Percentiles rank a stretch among this genome's conserved stretches.
phyloP scores from a whole-genome alignment of 2,888 invertebrate genomes.

The Phragmatobia fuliginosa region DNA sequence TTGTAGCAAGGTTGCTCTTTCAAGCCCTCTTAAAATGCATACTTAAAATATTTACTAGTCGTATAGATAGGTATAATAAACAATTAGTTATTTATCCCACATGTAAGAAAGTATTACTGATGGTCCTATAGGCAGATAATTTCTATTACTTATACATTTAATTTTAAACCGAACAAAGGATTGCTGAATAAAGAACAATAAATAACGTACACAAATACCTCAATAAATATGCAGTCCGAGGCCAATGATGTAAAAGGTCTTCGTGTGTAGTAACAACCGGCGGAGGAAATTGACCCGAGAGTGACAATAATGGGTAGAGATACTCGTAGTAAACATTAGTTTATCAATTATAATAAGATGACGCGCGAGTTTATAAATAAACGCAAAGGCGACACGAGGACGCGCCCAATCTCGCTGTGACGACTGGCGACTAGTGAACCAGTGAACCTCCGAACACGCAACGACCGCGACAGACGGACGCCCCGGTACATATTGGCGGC shows the following conservation, averaged over 20 bases:
- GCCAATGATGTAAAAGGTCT: slow-evolving; percentile 28
- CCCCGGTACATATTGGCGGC: slow-evolving; percentile 65
- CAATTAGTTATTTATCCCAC: neutral
- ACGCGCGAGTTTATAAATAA: slow-evolving; percentile 81
- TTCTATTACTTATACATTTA: no score
- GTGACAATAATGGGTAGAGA: slow-evolving; percentile 39
- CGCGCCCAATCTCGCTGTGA: slow-evolving; percentile 77
- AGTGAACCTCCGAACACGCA: slow-evolving; percentile 58
- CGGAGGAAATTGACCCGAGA: slow-evolving; percentile 28
- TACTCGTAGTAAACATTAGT: slow-evolving; percentile 63
- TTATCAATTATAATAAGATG: slow-evolving; percentile 73
- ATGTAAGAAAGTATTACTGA: neutral
- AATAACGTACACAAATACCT: slow-evolving; percentile 32
- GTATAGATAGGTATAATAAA: neutral
- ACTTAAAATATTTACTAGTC: neutral
- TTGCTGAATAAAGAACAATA: neutral
- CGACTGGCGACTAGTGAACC: slow-evolving; percentile 70
- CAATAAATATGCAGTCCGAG: slow-evolving; percentile 29
- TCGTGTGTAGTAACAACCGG: slow-evolving; percentile 26
- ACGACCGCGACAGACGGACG: slow-evolving; percentile 72
- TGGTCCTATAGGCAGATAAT: neutral
- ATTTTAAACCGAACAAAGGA: neutral
- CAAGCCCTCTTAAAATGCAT: neutral
- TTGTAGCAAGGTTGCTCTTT: neutral
- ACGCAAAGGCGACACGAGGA: slow-evolving; percentile 79